phyloP scores from a whole-genome alignment of 1,140 invertebrate species.

The Elymnias hypermnestra region DNA sequence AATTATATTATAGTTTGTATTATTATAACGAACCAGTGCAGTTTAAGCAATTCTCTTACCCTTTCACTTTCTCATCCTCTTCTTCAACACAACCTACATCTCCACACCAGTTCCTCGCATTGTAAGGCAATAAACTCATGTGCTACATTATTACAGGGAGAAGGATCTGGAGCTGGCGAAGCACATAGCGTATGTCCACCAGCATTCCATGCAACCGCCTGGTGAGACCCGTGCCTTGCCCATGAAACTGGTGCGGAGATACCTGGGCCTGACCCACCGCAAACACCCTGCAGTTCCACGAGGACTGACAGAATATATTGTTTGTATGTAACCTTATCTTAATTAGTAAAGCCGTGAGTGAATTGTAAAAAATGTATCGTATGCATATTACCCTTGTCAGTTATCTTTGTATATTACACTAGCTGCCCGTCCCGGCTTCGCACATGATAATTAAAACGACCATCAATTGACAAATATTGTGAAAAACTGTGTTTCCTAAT shows the following conservation, averaged over 20 bases:
- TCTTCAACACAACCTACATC: background rate
- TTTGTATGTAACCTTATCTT: conserved; percentile 85
- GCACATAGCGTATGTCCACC: conserved; percentile 99
- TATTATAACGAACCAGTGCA: no score
- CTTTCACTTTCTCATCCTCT: no score
- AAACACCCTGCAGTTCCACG: conserved; percentile 92
- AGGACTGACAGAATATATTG: conserved; percentile 92
- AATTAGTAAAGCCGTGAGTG: no score
- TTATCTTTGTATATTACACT: no score
- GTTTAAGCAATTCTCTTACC: no score
- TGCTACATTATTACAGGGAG: conserved; percentile 76
- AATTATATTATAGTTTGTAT: no score
- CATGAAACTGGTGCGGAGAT: conserved; percentile 96
- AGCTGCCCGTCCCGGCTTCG: no score
- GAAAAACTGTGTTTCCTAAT: no score
- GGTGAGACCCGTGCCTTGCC: conserved; percentile 86
- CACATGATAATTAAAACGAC: no score
- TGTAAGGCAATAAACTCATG: background rate
- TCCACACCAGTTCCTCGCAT: background rate
- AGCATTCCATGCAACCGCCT: conserved; percentile 92
- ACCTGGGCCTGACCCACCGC: conserved; percentile 93
- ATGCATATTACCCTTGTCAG: no score
- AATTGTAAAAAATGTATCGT: no score
- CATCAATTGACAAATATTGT: no score
- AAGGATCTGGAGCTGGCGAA: conserved; percentile 96